phyloP scores from a whole-genome alignment of 1,140 invertebrate genomes.

The Aleiodes sp. region DNA sequence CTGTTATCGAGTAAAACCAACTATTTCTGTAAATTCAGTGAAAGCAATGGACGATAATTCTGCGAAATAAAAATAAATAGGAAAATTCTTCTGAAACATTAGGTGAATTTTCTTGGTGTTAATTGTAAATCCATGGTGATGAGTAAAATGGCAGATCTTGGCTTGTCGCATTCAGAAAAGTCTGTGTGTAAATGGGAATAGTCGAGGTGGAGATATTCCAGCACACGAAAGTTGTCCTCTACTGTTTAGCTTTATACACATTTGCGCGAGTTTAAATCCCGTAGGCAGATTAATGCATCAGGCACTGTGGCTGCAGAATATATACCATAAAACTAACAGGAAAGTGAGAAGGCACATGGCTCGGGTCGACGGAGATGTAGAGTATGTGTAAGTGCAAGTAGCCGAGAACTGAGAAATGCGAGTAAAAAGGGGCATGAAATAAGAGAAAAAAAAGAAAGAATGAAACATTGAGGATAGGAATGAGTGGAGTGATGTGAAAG shows the following conservation, averaged over 20 bases:
- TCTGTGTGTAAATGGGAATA: too few species aligned
- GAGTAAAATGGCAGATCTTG: too few species aligned
- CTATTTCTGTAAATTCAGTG: neutral
- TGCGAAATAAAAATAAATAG: too few species aligned
- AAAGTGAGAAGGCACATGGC: neutral
- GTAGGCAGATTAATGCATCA: slow-evolving; percentile 16
- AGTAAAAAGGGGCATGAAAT: slow-evolving; percentile 6
- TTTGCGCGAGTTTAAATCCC: slow-evolving; percentile 3
- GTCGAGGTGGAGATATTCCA: too few species aligned
- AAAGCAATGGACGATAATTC: too few species aligned
- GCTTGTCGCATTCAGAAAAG: too few species aligned
- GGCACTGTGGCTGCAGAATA: neutral
- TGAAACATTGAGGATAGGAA: neutral
- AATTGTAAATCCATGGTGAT: too few species aligned
- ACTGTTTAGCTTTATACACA: neutral
- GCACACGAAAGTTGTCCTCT: too few species aligned
- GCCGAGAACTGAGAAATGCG: too few species aligned
- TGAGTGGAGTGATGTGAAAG: neutral
- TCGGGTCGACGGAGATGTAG: neutral
- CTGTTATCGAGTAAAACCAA: slow-evolving; percentile 32
- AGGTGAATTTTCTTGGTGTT: too few species aligned
- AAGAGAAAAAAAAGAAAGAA: too few species aligned
- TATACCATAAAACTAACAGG: neutral
- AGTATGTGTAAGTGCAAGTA: neutral
- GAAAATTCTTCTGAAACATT: too few species aligned